These are phyloP conservation scores for Euzetes globulus DNA, from an alignment of 2,888 invertebrate species.

Conservation along the genomic window DNA sequence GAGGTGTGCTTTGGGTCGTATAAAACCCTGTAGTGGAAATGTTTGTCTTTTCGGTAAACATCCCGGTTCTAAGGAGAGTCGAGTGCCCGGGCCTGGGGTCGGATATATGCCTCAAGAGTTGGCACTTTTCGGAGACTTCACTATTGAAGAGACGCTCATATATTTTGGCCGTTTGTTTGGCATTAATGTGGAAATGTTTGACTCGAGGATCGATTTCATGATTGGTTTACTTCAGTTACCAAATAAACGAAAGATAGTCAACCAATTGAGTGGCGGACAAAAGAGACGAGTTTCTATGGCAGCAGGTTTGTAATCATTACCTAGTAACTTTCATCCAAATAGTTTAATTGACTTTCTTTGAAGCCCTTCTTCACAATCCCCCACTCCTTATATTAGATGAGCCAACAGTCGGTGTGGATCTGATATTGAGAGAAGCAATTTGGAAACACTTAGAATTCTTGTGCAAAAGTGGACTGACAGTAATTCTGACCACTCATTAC, in stretches of 20 bases:
- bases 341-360: no score
- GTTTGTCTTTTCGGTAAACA: conserved; percentile 69
- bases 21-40: conserved; percentile 74
- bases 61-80: neutral
- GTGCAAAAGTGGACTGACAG: neutral
- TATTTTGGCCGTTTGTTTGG: conserved; percentile 94
- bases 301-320: no score
- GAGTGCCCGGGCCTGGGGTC: conserved; percentile 71
- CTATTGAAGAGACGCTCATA: conserved; percentile 88
- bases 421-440: conserved; percentile 55
- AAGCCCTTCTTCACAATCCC: conserved; percentile 85
- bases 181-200: conserved; percentile 65
- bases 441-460: conserved; percentile 31
- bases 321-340: no score
- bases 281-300: conserved; percentile 84
- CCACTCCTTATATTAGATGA: conserved; percentile 83
- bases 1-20: conserved; percentile 82
- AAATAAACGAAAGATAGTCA: conserved; percentile 67
- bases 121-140: conserved; percentile 55
- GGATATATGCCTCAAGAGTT: conserved; percentile 83
- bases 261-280: conserved; percentile 73
- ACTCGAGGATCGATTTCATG: conserved; percentile 65
- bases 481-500: conserved; percentile 76
- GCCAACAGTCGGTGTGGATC: conserved; percentile 88
- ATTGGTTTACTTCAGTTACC: conserved; percentile 84